Conservation (phyloP, 2,113 vertebrate species). For the Tichodroma muraria region DNA sequence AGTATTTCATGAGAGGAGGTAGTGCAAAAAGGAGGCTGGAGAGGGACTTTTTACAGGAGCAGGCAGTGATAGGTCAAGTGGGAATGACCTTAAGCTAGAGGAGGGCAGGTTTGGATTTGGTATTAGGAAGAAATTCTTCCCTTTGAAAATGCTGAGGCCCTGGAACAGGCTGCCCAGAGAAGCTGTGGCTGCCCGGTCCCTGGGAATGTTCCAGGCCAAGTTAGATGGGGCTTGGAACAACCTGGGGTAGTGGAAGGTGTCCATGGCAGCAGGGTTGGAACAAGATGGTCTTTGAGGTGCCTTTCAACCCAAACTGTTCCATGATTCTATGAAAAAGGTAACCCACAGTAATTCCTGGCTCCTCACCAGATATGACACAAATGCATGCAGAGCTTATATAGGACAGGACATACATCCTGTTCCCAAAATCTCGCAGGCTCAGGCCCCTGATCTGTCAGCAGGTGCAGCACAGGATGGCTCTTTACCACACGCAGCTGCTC, state of each 20-base stretch:
- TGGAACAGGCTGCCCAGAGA: fast-evolving
- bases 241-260: background rate
- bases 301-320: background rate
- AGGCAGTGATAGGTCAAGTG: background rate
- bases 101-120: background rate
- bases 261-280: background rate
- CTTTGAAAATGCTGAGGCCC: background rate
- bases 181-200: background rate
- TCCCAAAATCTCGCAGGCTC: background rate
- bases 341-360: background rate
- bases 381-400: background rate
- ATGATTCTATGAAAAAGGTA: background rate
- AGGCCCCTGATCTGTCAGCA: background rate
- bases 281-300: background rate
- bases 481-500: background rate
- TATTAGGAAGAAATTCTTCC: background rate
- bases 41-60: background rate
- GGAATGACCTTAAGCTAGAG: background rate
- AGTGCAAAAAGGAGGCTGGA: background rate
- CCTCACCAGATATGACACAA: background rate
- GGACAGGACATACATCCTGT: background rate
- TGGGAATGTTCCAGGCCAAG: background rate
- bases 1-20: background rate
- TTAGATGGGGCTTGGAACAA: background rate
- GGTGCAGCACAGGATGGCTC: background rate